Evolutionary conservation across 2,113 vertebrate genomes (phyloP).

Genomic region (rat (Rattus norvegicus)): DNA sequence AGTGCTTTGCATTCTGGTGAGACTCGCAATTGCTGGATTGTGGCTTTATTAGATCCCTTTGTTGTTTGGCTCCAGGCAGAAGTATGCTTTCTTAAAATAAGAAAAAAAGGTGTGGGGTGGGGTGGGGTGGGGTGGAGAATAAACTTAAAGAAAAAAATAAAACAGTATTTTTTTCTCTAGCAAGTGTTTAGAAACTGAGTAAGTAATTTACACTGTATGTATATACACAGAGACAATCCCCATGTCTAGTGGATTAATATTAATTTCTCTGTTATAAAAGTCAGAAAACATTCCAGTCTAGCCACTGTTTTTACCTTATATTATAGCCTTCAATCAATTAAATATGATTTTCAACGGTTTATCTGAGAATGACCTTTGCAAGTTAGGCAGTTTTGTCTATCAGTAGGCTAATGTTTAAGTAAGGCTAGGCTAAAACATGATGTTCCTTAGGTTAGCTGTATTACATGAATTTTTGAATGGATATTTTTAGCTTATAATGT

Average conservation of each 20-base stretch:
- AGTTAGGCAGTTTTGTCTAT: not conserved
- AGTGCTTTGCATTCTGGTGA: slow-evolving; percentile 72
- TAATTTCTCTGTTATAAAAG: not conserved
- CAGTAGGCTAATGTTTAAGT: not conserved
- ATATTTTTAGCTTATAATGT: not conserved
- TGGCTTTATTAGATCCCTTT: slow-evolving; percentile 68
- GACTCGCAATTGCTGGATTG: slow-evolving; percentile 70
- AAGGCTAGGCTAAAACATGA: not conserved
- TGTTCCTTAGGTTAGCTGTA: not conserved
- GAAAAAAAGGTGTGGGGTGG: not conserved
- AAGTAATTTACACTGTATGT: not conserved
- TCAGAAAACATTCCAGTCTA: not conserved
- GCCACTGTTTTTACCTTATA: not conserved
- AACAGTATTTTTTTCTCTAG: not conserved
- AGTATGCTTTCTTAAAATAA: slow-evolving; percentile 65
- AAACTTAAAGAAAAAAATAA: not conserved
- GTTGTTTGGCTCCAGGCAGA: slow-evolving; percentile 64
- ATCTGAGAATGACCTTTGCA: not conserved
- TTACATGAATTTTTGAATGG: not conserved
- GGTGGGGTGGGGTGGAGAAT: not conserved
- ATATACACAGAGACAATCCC: too few species aligned
- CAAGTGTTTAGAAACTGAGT: slow-evolving; percentile 67
- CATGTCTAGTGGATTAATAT: not conserved
- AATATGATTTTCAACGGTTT: not conserved
- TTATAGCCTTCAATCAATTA: not conserved